Conservation (phyloP, 2,888 invertebrate genomes). For the Tuberolachnus salignus region DNA sequence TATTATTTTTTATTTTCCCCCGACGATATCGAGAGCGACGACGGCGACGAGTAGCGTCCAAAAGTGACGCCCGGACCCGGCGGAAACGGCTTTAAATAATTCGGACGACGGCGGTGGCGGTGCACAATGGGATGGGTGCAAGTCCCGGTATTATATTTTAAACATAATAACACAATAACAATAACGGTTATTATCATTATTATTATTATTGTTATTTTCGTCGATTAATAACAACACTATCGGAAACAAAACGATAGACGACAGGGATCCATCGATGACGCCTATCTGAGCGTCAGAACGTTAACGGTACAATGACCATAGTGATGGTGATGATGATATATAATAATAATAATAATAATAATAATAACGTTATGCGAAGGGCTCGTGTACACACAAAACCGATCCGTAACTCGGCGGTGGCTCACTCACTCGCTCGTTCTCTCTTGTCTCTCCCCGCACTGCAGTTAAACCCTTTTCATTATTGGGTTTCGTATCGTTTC, state of each 20-base stretch:
- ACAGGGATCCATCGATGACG: slow-evolving; percentile 31
- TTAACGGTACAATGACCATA: slow-evolving; percentile 49
- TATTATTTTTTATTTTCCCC: no score
- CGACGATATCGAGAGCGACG: no score
- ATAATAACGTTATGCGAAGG: slow-evolving; percentile 39
- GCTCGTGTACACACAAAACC: slow-evolving; percentile 46
- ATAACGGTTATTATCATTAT: no score
- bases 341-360: no score
- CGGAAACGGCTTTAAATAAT: neutral
- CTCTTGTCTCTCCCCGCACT: neutral
- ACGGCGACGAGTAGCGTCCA: no score
- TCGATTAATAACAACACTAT: slow-evolving; percentile 33
- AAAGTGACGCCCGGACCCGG: no score
- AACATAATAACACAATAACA: slow-evolving; percentile 14
- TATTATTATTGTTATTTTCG: neutral
- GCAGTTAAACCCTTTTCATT: slow-evolving; percentile 42
- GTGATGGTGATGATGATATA: slow-evolving; percentile 36
- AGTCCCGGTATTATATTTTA: neutral
- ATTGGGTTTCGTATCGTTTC: slow-evolving; percentile 40
- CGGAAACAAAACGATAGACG: slow-evolving; percentile 40
- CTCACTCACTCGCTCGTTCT: no score
- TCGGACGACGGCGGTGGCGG: neutral
- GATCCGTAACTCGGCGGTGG: slow-evolving; percentile 38
- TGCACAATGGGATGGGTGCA: neutral
- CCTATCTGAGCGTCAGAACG: slow-evolving; percentile 41